Evolutionary conservation across 2,888 invertebrate species (phyloP).

Genomic region (Tenthredo mesomela): DNA sequence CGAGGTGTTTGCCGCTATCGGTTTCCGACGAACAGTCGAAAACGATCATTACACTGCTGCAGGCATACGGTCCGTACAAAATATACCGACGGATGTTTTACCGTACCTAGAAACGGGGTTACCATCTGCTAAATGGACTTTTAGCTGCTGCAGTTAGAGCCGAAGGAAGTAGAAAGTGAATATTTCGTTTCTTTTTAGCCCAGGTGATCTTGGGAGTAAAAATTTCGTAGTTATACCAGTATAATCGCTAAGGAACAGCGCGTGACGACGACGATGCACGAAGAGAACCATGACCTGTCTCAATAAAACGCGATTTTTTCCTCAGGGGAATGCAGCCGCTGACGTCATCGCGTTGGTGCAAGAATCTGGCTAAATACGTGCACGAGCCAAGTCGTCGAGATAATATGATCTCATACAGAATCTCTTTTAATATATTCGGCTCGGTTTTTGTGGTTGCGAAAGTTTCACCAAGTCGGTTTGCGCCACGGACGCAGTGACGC

Average conservation of each 20-base stretch:
- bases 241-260: neutral
- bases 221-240: neutral
- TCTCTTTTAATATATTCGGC: slow-evolving; percentile 17
- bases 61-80: neutral
- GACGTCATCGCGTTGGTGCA: slow-evolving; percentile 42
- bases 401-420: slow-evolving; percentile 29
- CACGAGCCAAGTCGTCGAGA: neutral
- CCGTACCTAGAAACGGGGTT: neutral
- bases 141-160: neutral
- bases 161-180: neutral
- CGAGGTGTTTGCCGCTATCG: neutral
- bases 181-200: neutral
- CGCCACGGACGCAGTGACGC: neutral
- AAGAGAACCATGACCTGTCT: slow-evolving; percentile 47
- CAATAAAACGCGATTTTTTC: slow-evolving; percentile 40
- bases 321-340: slow-evolving; percentile 32
- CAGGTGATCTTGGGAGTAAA: neutral
- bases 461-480: slow-evolving; percentile 25
- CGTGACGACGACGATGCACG: slow-evolving; percentile 16
- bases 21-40: neutral
- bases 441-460: neutral
- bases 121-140: slow-evolving; percentile 1
- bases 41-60: neutral
- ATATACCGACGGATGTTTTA: slow-evolving; percentile 2
- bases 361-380: slow-evolving; percentile 39